phyloP scores from a whole-genome alignment of 2,797 vertebrate genomes.

The Falco columbarius region DNA sequence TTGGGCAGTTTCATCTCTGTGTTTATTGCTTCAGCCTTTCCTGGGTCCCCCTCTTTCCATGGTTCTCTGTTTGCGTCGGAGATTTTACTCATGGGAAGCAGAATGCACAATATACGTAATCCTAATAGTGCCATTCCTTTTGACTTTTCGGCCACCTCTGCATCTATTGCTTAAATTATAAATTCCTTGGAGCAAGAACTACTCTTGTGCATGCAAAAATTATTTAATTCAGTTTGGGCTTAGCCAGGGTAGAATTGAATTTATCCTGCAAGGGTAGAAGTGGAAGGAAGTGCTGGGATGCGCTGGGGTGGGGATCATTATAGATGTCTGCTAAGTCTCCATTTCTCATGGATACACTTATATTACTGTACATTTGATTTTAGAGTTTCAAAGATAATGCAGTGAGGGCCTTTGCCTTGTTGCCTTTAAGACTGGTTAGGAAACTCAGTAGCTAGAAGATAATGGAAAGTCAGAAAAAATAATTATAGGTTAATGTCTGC shows the following conservation, averaged over 20 bases:
- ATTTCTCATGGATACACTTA: neutral
- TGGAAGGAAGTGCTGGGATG: neutral
- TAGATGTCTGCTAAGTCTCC: neutral
- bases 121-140: neutral
- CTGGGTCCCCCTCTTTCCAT: neutral
- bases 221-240: neutral
- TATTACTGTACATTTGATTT: neutral
- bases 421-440: neutral
- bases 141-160: neutral
- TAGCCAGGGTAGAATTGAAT: neutral
- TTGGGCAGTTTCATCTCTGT: neutral
- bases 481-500: conserved; percentile 50
- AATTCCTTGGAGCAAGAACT: neutral
- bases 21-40: neutral
- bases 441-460: conserved; percentile 11
- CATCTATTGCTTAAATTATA: neutral
- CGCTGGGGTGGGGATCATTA: neutral
- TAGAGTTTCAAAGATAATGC: neutral
- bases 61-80: neutral
- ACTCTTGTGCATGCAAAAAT: neutral
- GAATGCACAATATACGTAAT: neutral
- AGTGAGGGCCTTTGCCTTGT: neutral
- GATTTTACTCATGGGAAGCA: neutral
- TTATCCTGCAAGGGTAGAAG: neutral
- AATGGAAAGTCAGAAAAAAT: conserved; percentile 9